A percentile compares a stretch with the other conserved stretches of the same genome.
phyloP scores from a whole-genome alignment of 2,888 invertebrate species.

The Aporophyla nigra region DNA sequence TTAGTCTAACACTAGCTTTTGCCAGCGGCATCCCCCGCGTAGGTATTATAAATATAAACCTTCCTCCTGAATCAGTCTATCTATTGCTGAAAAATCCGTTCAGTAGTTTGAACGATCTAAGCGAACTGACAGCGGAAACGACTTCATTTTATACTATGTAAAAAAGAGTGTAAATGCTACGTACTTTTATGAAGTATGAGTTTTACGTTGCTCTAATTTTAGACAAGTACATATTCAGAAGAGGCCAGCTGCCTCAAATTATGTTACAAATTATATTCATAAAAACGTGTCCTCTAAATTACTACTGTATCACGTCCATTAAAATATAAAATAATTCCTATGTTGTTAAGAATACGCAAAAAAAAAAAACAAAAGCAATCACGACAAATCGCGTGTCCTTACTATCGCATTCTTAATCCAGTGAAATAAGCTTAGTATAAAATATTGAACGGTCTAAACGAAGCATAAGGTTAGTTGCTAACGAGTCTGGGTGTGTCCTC shows the following conservation, averaged over 20 bases:
- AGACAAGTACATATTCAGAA: slow-evolving; percentile 13
- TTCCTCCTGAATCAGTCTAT: too few species aligned
- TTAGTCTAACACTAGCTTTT: too few species aligned
- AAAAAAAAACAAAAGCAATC: slow-evolving; percentile 57
- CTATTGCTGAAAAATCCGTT: too few species aligned
- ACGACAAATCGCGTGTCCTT: slow-evolving; percentile 47
- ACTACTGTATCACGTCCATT: slow-evolving; percentile 31
- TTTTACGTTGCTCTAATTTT: neutral
- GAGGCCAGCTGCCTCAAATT: slow-evolving; percentile 42
- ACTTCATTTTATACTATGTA: too few species aligned
- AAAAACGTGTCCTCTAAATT: slow-evolving; percentile 52
- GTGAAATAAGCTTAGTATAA: slow-evolving; percentile 58
- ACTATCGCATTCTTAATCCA: slow-evolving; percentile 64
- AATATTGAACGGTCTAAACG: slow-evolving; percentile 75
- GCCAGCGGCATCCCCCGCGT: too few species aligned
- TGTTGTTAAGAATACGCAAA: slow-evolving; percentile 34
- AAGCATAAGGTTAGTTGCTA: slow-evolving; percentile 85
- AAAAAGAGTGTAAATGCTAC: neutral
- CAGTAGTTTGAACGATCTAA: too few species aligned
- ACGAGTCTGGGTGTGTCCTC: slow-evolving; percentile 89
- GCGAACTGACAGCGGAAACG: too few species aligned
- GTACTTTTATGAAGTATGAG: slow-evolving; percentile 4
- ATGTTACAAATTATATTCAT: slow-evolving; percentile 30
- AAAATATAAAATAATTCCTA: slow-evolving; percentile 37
- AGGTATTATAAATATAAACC: too few species aligned